Evolutionary conservation across 92 coral and sea anemone genomes (phyloP), one percentile per base, ranked within the genome.

Genomic region (Epizoanthus scotinus): DNA sequence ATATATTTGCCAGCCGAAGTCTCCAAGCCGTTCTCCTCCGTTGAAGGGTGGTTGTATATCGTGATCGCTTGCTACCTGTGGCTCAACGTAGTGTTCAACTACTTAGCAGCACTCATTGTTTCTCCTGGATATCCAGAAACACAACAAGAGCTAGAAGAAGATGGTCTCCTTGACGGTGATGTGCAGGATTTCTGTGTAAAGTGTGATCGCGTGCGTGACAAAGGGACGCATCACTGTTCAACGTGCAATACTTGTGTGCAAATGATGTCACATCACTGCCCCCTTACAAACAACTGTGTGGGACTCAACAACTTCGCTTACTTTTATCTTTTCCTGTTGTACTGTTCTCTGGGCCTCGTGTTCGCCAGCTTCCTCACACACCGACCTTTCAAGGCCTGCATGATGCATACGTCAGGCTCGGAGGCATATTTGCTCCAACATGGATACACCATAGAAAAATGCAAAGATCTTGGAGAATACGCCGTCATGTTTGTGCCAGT

Each of bases 221-320:
- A 58, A 47, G 99, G 94, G 10, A 93, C 99, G 5, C 99, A 96
- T 61, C 99, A 96, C 79, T 96, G 99, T 66, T 87, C 89, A 31
- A 87, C 98, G 0, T 96, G 99, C 74, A 80, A 78, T 18, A 83
- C 90, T 59, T 96, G 99, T 82, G 98, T 96, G 49, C 83, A 90
- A 77, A 74, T 93, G 87, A 96, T 96, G 99, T 96, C 98, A 13
- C 99, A 96, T 70, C 99, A 96, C 78, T 96, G 99, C 55, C 99
- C 99, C 17, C 92, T 96, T 65, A 96, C 99, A 18, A 96, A 96
- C 67, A 96, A 96, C 91, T 96, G 99, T 71, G 94, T 96, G 38
- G 99, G 99, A 0, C 87, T 91, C 36, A 89, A 93, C 66, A 96
- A 96, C 84, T 96, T 78, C 28, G 84, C 94, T 0, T 91, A 96